Evolutionary conservation across 1,140 invertebrate species (phyloP), one percentile per base, ranked within the genome.

Genomic region (Lasaia peninsularis): DNA sequence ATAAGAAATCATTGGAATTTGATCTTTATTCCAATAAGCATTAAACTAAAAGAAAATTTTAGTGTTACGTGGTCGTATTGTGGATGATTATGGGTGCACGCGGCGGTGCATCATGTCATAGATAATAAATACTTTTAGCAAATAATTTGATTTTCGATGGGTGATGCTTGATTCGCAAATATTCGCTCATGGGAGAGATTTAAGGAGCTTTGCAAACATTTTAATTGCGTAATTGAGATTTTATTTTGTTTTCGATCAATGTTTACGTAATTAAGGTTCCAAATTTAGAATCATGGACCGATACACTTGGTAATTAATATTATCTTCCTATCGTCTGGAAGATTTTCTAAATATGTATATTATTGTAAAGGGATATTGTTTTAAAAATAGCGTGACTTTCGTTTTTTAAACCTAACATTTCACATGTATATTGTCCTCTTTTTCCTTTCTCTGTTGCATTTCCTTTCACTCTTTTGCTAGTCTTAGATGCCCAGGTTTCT

Each of bases 141-240:
- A 88, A 88, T 88, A 88, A 86, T 86, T 88, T 88, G 82, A 88
- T 86, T 84, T 88, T 77, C 67, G 75, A 85, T 64, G 75, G 85
- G 83, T 86, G 79, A 84, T 84, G 85, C 82, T 85, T 65, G 76
- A 69, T 64, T 54, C 6, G 75, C 62, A 85, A 82, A 87, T 71
- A 85, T 70, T 67, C 63, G 69, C 69, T 69, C 80, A 79, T 87
- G 84, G 84, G 84, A 87, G 64, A 33, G 33, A 53, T 63, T 75
- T 72, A 58, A 61, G 65, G 63, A 68, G 59, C 60, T 71, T 60
- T 62, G 52, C 11, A 48, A 48, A 20, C 20, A 20, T 48, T 6
- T 48, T 21, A 48, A 48, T 48, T 48, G 20, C 40, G 16, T n/a
- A 21, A 48, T 48, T 21, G 40, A 21, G 18, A 20, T 44, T 18